These are phyloP conservation scores for Pangasius djambal DNA, from an alignment of 2,797 vertebrate species.

Conservation along the genomic window DNA sequence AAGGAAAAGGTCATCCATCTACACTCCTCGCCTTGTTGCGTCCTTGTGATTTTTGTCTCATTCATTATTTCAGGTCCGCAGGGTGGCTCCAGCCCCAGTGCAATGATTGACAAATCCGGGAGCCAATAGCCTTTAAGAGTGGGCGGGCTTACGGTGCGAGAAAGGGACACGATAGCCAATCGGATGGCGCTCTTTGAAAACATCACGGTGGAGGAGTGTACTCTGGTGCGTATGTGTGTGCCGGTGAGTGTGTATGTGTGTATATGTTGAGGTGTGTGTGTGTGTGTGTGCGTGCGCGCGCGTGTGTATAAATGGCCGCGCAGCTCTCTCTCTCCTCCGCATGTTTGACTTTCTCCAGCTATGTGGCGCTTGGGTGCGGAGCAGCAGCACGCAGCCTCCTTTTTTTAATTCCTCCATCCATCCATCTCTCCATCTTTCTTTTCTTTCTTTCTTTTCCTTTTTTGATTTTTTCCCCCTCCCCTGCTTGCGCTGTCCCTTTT, in stretches of 20 bases:
- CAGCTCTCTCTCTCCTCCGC: conserved; percentile 70
- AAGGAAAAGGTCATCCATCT: conserved; percentile 33
- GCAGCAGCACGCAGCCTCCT: conserved; percentile 32
- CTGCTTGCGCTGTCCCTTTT: conserved; percentile 70
- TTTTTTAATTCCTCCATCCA: conserved; percentile 34
- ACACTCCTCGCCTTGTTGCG: conserved; percentile 9
- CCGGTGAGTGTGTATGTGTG: conserved; percentile 73
- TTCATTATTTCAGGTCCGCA: conserved; percentile 35
- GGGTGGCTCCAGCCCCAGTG: neutral
- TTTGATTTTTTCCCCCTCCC: conserved; percentile 61
- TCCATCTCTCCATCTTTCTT: conserved; percentile 15
- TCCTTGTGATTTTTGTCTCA: conserved; percentile 33
- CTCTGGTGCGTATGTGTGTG: conserved; percentile 72
- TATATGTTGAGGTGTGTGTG: conserved; percentile 78
- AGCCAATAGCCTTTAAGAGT: neutral
- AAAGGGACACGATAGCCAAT: neutral
- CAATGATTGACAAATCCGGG: neutral
- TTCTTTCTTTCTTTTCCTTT: conserved; percentile 5
- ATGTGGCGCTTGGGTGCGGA: conserved; percentile 35
- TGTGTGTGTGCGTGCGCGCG: conserved; percentile 70
- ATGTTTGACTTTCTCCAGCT: conserved; percentile 39
- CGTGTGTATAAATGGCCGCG: conserved; percentile 47
- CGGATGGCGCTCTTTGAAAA: neutral
- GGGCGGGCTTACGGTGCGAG: neutral
- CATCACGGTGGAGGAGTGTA: conserved; percentile 56